Conservation (phyloP, 2,797 vertebrate species). For the Malurus splendens region DNA sequence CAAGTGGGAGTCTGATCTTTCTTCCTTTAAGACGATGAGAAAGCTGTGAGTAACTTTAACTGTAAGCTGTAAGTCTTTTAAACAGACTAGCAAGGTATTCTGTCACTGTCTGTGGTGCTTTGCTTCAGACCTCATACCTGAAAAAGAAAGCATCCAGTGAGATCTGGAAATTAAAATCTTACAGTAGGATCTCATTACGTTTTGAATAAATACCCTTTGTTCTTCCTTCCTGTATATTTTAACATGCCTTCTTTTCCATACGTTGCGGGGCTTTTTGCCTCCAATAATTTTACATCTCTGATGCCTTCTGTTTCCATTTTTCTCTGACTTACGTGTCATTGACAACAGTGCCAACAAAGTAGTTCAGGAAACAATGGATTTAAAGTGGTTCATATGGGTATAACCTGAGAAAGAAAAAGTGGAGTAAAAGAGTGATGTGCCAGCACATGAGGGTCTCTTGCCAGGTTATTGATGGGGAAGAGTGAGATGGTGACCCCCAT, state of each 20-base stretch:
- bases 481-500: neutral
- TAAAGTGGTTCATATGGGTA: neutral
- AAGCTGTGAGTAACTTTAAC: neutral
- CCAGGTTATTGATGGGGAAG: neutral
- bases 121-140: neutral
- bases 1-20: neutral
- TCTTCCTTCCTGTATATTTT: neutral
- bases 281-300: neutral
- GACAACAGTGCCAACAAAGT: neutral
- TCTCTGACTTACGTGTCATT: neutral
- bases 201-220: neutral
- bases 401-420: neutral
- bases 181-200: neutral
- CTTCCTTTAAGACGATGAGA: neutral
- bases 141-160: neutral
- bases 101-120: neutral
- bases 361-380: neutral
- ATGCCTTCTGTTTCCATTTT: neutral
- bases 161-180: neutral
- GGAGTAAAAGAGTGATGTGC: neutral
- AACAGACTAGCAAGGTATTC: neutral
- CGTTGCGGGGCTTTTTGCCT: neutral
- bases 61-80: neutral
- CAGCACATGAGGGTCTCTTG: neutral
- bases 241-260: neutral